Conservation (phyloP, 2,797 vertebrate species). For the Ctenosaura bakeri region DNA sequence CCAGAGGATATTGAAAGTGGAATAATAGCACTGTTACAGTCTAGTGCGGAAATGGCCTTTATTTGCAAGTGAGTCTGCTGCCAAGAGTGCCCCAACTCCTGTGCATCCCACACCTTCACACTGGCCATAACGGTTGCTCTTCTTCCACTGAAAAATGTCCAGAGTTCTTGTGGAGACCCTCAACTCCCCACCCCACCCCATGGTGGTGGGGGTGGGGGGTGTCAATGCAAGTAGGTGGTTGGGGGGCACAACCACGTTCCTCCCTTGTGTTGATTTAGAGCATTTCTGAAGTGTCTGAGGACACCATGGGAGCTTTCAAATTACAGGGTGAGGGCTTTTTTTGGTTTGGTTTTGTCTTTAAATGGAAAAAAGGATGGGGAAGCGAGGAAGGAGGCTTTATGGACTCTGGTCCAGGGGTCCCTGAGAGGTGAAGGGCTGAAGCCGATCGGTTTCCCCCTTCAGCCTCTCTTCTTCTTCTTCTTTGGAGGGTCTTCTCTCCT, state of each 20-base stretch:
- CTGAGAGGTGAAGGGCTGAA: background rate
- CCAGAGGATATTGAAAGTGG: no score
- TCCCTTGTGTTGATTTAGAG: constrained; percentile 57
- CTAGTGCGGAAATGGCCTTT: background rate
- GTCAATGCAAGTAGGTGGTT: constrained; percentile 14
- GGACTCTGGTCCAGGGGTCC: constrained; percentile 52
- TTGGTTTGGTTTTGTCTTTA: background rate
- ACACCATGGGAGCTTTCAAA: constrained; percentile 40
- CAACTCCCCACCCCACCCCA: background rate
- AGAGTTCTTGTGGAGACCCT: background rate
- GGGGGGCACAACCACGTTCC: constrained; percentile 18
- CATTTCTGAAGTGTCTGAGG: constrained; percentile 39
- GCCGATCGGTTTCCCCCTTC: background rate
- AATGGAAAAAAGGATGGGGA: background rate
- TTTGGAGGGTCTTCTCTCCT: constrained; percentile 15
- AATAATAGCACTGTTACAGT: no score
- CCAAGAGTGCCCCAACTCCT: constrained; percentile 32
- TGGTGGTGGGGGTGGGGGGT: background rate
- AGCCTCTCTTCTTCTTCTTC: constrained; percentile 41
- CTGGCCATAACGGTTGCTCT: constrained; percentile 35
- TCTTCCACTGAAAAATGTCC: constrained; percentile 42
- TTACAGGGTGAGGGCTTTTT: background rate
- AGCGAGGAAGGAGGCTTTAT: constrained; percentile 23
- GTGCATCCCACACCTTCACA: background rate
- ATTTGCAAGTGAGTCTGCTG: constrained; percentile 63